Conservation (phyloP, 2,797 vertebrate genomes). For the Oreortyx pictus region DNA sequence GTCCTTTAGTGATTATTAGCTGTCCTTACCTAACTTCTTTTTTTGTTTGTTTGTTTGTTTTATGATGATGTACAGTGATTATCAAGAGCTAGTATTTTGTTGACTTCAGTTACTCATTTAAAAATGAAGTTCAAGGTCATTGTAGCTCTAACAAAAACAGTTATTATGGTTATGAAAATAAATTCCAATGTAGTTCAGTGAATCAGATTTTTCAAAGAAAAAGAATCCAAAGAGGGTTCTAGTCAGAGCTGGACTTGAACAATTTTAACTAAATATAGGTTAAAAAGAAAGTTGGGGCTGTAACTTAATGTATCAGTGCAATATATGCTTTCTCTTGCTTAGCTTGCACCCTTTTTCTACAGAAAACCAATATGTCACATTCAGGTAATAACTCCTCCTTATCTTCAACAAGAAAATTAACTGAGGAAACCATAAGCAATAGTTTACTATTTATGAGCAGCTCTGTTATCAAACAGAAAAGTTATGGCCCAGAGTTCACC, state of each 20-base stretch:
- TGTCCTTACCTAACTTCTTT: neutral
- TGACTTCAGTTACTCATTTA: conserved; percentile 46
- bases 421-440: neutral
- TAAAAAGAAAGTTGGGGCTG: neutral
- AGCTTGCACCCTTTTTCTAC: neutral
- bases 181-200: neutral
- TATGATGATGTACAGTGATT: neutral
- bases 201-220: neutral
- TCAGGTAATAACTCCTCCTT: neutral
- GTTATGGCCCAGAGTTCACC: neutral
- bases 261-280: neutral
- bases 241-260: neutral
- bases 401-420: neutral
- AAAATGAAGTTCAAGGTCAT: conserved; percentile 35
- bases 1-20: neutral
- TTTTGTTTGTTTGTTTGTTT: neutral
- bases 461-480: neutral
- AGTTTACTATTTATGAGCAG: neutral
- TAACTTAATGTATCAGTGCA: neutral
- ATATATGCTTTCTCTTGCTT: neutral
- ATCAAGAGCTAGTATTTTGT: neutral
- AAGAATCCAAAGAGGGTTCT: neutral
- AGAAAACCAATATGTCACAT: neutral
- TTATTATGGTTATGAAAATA: neutral
- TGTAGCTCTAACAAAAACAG: neutral